Base-by-base conservation (phyloP, 2,888 invertebrate genomes). In the Ormyrus labotus region DNA sequence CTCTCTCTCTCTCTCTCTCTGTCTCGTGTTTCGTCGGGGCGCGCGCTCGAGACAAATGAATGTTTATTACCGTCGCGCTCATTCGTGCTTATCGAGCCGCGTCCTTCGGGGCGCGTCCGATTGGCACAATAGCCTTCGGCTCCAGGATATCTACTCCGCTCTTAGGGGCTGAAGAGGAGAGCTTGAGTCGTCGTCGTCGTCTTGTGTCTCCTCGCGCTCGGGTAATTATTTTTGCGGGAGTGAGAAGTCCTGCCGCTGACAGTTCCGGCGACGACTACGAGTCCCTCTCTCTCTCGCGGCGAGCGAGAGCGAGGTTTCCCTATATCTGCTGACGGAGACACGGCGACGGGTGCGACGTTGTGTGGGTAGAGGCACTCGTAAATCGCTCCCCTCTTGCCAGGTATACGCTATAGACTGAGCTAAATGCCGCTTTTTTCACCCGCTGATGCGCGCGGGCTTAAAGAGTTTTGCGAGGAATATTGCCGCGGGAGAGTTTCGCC, bases 161-260 rank as follows among this genome's bases (percentile, higher is more conserved):
- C 19, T 19, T 19, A 19, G 19, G 19, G 19, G 19, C 19, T 13
- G 7, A 34, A 61, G 61, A 60, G 10, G 50, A 13, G 71, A 69
- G 34, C 57, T 68, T 4, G 63, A 72, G 71, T 19, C 19, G 19
- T 19, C 19, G 19, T 19, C 19, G 19, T 19, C 19, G 19, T 19
- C 19, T 19, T 19, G 19, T 19, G 19, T 19, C 1, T 19, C 80
- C 82, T 81, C 83, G 75, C 81, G 79, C 82, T 5, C 74, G 76
- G 86, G 86, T 89, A 90, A 89, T 90, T 90, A 90, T 89, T 90
- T 89, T 90, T 89, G 86, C 87, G 64, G 86, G 88, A 89, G 88
- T 86, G 89, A 88, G 87, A 87, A 87, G 83, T 85, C 81, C 89
- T 88, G 89, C 78, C 82, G 83, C 80, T 89, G 89, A 89, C 89